A percentile compares a stretch with the other conserved stretches of the same genome.
These are phyloP conservation scores for Trissolcus japonicus DNA, from an alignment of 2,888 invertebrate genomes.

Conservation along the genomic window DNA sequence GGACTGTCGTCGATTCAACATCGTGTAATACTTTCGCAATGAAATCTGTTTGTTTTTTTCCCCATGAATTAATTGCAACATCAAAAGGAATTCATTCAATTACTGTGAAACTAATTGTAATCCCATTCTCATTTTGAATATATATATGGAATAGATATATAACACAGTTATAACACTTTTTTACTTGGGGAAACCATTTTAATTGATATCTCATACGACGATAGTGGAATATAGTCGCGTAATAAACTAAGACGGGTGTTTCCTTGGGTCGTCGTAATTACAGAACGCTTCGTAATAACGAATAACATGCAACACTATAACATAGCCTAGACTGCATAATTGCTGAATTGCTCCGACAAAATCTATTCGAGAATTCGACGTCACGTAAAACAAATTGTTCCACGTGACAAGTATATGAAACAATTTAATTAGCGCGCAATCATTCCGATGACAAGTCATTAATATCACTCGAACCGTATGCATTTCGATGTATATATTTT, in stretches of 20 bases:
- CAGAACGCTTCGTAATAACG: slow-evolving; percentile 19
- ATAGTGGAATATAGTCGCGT: neutral
- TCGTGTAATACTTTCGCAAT: too few relatives aligned
- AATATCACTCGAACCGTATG: slow-evolving; percentile 6
- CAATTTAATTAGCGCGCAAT: slow-evolving; percentile 25
- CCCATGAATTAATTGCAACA: neutral
- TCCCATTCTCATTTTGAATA: too few relatives aligned
- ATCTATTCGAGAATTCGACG: slow-evolving; percentile 18
- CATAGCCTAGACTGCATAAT: slow-evolving; percentile 11
- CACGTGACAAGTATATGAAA: slow-evolving; percentile 3
- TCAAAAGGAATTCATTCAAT: neutral
- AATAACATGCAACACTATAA: slow-evolving; percentile 28
- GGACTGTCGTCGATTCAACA: too few relatives aligned
- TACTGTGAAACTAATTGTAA: neutral
- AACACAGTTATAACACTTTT: too few relatives aligned
- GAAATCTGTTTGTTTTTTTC: too few relatives aligned
- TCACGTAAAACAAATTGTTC: slow-evolving; percentile 4
- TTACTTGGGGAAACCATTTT: neutral
- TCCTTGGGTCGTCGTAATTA: slow-evolving; percentile 21
- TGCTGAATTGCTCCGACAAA: slow-evolving; percentile 13
- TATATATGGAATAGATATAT: too few relatives aligned
- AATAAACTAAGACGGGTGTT: slow-evolving; percentile 36
- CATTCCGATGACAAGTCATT: slow-evolving; percentile 7
- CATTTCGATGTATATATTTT: neutral
- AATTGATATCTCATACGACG: slow-evolving; percentile 10